Evolutionary conservation across 2,797 vertebrate species (phyloP).

Genomic region (Pangasius djambal): DNA sequence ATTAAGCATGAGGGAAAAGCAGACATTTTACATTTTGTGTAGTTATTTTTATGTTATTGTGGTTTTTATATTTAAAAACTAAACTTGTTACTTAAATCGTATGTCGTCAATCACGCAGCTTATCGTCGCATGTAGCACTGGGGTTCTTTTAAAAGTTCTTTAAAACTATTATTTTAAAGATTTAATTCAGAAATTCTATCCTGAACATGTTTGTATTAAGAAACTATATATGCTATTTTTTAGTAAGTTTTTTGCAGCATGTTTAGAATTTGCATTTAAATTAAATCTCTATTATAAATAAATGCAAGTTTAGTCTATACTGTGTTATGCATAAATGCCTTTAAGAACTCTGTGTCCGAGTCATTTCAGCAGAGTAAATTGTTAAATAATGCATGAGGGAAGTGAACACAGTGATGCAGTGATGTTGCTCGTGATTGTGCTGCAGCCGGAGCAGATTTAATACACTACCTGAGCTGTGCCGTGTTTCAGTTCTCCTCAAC

Average conservation of each 20-base stretch:
- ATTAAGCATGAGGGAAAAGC: no score
- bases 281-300: no score
- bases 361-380: neutral
- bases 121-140: no score
- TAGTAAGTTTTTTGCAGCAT: neutral
- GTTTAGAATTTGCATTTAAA: constrained; percentile 9
- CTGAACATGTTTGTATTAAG: neutral
- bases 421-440: neutral
- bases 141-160: neutral
- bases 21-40: no score
- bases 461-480: neutral
- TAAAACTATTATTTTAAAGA: neutral
- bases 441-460: neutral
- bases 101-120: no score
- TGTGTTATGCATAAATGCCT: neutral
- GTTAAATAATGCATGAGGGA: neutral
- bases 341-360: neutral
- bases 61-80: no score
- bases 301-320: neutral
- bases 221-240: neutral
- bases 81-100: no score
- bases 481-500: neutral
- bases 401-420: neutral
- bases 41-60: no score
- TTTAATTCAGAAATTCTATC: neutral